phyloP scores from a whole-genome alignment of 2,113 vertebrate species.

The Ascaphus truei region DNA sequence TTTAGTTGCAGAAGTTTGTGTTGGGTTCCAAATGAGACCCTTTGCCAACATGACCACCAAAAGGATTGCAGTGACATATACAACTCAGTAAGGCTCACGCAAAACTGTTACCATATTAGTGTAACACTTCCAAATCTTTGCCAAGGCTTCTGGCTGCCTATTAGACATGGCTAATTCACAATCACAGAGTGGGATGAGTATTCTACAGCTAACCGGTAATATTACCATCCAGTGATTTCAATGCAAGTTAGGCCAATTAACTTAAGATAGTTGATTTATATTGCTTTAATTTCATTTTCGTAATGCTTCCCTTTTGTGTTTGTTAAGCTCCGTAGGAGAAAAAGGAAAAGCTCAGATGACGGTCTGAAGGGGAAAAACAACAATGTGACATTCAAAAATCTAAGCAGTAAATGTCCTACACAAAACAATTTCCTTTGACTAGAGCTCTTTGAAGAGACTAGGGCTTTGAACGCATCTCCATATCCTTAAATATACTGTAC shows the following conservation, averaged over 20 bases:
- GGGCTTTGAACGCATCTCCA: background rate
- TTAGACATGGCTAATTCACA: no score
- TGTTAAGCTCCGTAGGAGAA: background rate
- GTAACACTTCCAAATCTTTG: no score
- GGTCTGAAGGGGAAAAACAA: background rate
- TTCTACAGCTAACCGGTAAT: background rate
- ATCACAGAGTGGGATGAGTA: no score
- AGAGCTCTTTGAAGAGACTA: background rate
- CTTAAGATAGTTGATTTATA: background rate
- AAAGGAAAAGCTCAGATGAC: background rate
- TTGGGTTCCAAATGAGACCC: no score
- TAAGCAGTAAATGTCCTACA: background rate
- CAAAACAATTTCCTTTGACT: background rate
- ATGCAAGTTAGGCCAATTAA: background rate
- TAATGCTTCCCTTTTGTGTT: background rate
- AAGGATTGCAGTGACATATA: no score
- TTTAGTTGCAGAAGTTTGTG: no score
- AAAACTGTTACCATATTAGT: no score
- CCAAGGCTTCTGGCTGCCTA: no score
- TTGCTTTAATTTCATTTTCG: background rate
- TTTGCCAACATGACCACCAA: no score
- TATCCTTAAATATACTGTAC: background rate
- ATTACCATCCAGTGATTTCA: background rate
- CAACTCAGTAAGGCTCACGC: no score
- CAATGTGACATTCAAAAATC: constrained; percentile 18